phyloP scores from a whole-genome alignment of 2,113 vertebrate genomes.

The Neolamprologus longior region DNA sequence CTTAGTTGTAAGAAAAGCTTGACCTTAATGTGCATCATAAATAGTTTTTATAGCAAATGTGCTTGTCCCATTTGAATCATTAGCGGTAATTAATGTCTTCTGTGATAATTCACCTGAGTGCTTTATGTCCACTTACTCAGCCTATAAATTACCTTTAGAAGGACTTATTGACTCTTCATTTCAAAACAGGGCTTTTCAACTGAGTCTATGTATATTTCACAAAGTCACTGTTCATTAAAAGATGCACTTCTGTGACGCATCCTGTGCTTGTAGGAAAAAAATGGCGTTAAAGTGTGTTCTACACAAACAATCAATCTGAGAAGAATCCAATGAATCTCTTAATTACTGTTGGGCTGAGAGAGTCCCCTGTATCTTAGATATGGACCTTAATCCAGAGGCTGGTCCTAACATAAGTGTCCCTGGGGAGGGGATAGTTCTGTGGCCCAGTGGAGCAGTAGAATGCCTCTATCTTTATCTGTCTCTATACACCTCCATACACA shows the following conservation, averaged over 20 bases:
- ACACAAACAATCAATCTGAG: neutral
- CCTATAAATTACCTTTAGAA: conserved; percentile 63
- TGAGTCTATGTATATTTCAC: neutral
- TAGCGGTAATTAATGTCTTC: conserved; percentile 70
- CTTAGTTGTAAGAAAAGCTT: conserved; percentile 52
- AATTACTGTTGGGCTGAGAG: neutral
- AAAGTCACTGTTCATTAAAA: neutral
- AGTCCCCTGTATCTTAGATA: neutral
- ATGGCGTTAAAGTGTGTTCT: neutral
- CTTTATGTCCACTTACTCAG: conserved; percentile 58
- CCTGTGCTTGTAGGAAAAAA: neutral
- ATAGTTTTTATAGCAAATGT: conserved; percentile 76
- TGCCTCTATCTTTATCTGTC: conserved; percentile 54
- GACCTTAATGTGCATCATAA: conserved; percentile 67
- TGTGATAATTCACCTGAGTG: conserved; percentile 73
- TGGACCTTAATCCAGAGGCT: neutral
- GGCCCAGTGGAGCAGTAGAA: conserved; percentile 70
- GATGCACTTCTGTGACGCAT: neutral
- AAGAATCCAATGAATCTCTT: neutral
- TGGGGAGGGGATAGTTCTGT: conserved; percentile 51
- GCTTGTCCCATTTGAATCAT: conserved; percentile 69
- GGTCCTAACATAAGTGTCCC: conserved; percentile 26
- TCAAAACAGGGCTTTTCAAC: conserved; percentile 7
- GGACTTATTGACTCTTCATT: conserved; percentile 39
- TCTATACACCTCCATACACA: conserved; percentile 46